Base-by-base conservation (phyloP, 1,140 invertebrate species). In the Pogonomyrmex californicus region DNA sequence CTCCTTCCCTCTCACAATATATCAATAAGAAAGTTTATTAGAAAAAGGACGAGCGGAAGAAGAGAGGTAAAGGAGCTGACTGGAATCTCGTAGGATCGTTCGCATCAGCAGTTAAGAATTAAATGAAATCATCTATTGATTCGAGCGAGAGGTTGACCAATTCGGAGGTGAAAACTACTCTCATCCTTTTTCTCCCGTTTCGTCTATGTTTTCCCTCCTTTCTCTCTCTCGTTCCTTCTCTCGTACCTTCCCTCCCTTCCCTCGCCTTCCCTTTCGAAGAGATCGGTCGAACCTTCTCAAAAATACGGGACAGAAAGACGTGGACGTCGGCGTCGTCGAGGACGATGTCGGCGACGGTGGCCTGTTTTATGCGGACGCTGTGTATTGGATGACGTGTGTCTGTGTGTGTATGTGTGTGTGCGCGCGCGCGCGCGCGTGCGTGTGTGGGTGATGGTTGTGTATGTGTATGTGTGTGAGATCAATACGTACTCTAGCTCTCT, bases 401-500 rank as follows among this genome's bases (percentile, higher is more conserved):
- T 54, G 17, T 54, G 2, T 38, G 17, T 56, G 49, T 47, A 17
- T 23, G 41, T 71, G 47, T 38, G 47, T 71, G 30, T 6, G 49
- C n/a, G n/a, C n/a, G n/a, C n/a, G n/a, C n/a, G n/a, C n/a, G n/a
- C n/a, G n/a, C n/a, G n/a, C n/a, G n/a, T n/a, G n/a, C 10, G 47
- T 49, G 5, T 70, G 36, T 65, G 62, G 17, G n/a, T 23, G 63
- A n/a, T n/a, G n/a, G n/a, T n/a, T n/a, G n/a, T 44, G 38, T 41
- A n/a, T 44, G 12, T 49, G 44, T 54, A 14, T 73, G 49, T 71
- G 70, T 56, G 51, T 83, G 91, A 93, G 87, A 93, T 93, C 92
- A 92, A 93, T 93, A 93, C 91, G 87, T 92, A 90, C 88, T 91
- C 87, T 88, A 85, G 86, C 70, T 66, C 78, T 89, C 90, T 70